A percentile compares a stretch with the other conserved stretches of the same genome.
Conservation (phyloP, 2,888 invertebrate genomes). For the Drosophila formosana region DNA sequence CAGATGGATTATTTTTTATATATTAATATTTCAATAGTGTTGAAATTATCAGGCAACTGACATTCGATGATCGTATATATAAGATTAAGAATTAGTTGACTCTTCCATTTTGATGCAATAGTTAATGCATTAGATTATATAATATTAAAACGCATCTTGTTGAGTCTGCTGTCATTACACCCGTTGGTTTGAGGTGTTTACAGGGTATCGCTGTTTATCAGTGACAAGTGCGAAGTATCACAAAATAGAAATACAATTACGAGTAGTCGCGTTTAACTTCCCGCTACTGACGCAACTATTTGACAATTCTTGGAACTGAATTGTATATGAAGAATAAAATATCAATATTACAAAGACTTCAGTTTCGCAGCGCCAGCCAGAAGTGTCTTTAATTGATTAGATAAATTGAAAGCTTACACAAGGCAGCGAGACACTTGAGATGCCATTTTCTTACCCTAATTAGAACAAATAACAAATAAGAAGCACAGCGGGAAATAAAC, state of each 20-base stretch:
- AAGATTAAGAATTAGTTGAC: too few species aligned
- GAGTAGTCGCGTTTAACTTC: background rate
- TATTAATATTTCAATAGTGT: too few species aligned
- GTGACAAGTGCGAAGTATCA: background rate
- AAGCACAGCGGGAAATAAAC: background rate
- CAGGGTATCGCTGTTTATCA: background rate
- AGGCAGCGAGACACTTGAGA: conserved; percentile 25
- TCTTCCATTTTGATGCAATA: too few species aligned
- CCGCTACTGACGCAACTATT: background rate
- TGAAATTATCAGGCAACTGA: too few species aligned
- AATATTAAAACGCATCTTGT: too few species aligned
- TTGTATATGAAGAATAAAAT: conserved; percentile 13
- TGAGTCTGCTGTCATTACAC: background rate
- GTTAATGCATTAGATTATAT: too few species aligned
- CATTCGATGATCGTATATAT: too few species aligned
- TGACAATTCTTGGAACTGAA: background rate
- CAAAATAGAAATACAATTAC: background rate
- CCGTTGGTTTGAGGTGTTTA: background rate
- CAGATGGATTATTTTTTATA: too few species aligned
- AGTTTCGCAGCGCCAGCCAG: background rate
- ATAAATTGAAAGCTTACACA: conserved; percentile 28
- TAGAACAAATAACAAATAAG: conserved; percentile 2
- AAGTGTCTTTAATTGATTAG: conserved; percentile 33
- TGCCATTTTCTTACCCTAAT: background rate
- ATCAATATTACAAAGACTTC: conserved; percentile 20